These are phyloP conservation scores for Trichopria drosophilae DNA, from an alignment of 2,888 invertebrate genomes.

Conservation along the genomic window DNA sequence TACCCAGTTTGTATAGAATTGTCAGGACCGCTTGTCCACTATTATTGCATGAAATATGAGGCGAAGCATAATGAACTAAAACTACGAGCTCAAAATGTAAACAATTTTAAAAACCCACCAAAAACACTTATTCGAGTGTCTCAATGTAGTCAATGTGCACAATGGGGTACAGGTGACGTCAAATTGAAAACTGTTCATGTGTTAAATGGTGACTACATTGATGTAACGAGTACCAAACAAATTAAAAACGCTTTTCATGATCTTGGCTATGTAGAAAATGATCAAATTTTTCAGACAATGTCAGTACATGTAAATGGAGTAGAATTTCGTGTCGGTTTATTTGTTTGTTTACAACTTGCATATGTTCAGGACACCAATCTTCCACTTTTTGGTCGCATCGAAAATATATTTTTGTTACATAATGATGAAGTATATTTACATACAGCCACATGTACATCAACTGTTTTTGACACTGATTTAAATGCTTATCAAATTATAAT, in stretches of 20 bases:
- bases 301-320: constrained; percentile 25
- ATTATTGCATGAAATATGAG: constrained; percentile 31
- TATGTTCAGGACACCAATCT: constrained; percentile 23
- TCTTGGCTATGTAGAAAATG: constrained; percentile 13
- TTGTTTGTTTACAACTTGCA: constrained; percentile 23
- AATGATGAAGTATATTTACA: constrained; percentile 18
- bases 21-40: constrained; percentile 30
- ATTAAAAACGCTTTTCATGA: constrained; percentile 12
- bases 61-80: constrained; percentile 24
- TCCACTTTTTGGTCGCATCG: constrained; percentile 25
- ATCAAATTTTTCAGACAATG: constrained; percentile 15
- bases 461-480: constrained; percentile 24
- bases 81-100: constrained; percentile 27
- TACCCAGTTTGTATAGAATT: constrained; percentile 28
- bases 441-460: constrained; percentile 20
- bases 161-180: constrained; percentile 29
- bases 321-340: constrained; percentile 27
- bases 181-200: constrained; percentile 1
- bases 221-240: constrained; percentile 24
- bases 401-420: constrained; percentile 25
- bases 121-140: constrained; percentile 27
- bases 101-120: constrained; percentile 28
- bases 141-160: constrained; percentile 26
- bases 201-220: constrained; percentile 7
- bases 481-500: constrained; percentile 27